A percentile compares a stretch with the other conserved stretches of the same genome.
phyloP scores from a whole-genome alignment of 2,113 vertebrate species.

The Aphelocoma coerulescens region DNA sequence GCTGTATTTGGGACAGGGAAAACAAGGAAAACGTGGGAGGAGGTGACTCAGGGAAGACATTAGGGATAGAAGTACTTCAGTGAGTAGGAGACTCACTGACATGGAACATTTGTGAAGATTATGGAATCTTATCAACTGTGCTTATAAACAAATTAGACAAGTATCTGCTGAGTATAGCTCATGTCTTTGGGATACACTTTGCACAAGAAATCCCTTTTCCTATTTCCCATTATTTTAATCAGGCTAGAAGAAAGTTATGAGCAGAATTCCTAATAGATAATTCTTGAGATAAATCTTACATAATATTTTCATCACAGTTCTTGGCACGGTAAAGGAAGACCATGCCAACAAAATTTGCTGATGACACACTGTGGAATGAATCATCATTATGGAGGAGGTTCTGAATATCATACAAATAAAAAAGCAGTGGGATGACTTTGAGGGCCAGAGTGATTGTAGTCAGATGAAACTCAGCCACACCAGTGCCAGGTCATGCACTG shows the following conservation, averaged over 20 bases:
- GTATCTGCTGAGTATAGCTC: not conserved
- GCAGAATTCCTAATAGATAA: not conserved
- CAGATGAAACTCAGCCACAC: not conserved
- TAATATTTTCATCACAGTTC: conserved; percentile 35
- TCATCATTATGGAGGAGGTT: conserved; percentile 39
- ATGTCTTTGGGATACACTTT: not conserved
- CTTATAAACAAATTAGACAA: not conserved
- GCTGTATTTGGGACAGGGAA: not conserved
- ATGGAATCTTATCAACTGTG: not conserved
- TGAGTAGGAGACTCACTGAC: not conserved
- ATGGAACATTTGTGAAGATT: not conserved
- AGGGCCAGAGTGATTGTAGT: not conserved
- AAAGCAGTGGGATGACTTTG: not conserved
- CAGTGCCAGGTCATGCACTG: not conserved
- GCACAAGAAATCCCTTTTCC: not conserved
- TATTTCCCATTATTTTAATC: not conserved
- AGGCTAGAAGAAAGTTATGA: not conserved
- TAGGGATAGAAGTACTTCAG: not conserved
- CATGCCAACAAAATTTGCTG: conserved; percentile 33
- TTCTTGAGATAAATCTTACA: conserved; percentile 35
- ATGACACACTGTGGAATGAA: conserved; percentile 44
- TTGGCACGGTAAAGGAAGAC: not conserved
- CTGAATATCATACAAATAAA: not conserved
- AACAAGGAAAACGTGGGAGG: not conserved
- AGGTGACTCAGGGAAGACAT: not conserved